Evolutionary conservation across 64 coral and sea anemone species (phyloP), one percentile per base, ranked within the genome.

Genomic region (Montipora capricornis): DNA sequence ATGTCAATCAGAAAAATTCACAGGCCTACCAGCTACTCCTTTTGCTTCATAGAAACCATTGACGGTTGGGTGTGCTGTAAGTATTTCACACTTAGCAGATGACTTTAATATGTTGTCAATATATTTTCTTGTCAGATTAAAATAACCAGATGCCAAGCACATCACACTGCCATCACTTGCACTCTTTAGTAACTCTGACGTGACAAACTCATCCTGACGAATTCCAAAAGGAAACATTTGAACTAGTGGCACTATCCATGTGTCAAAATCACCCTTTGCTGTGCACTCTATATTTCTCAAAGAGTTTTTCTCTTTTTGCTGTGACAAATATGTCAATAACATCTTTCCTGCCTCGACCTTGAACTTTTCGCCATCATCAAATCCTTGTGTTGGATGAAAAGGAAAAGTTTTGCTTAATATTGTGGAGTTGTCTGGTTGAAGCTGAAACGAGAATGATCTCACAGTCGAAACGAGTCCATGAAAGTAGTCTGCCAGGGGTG

Each of bases 31-130:
- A 15, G 95, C 95, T 45, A 99, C 93, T 82, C 98, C 98, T 66
- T 91, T 91, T 19, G 98, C 98, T 80, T 91, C 80, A 89, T 99
- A 99, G 81, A 99, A 99, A 59, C 98, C 98, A 96, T 99, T 99
- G 17, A 92, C 98, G 19, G 86, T 80, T 10, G 98, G 98, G 75
- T 99, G 98, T 75, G 98, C 95, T 71, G 90, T 96, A 3, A 99
- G 80, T 47, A 99, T 96, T 68, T 96, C 76, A 90, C 87, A 99
- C 10, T 90, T 49, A 59, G 89, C 93, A 74, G 71, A 73, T 16
- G 98, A 96, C 16, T 93, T 78, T 44, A 99, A 87, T n/a, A 99
- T 84, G 14, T 83, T 84, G 17, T 94, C 75, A 55, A 94, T 94
- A 68, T 96, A 96, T 8, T 92, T 87, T 48, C 87, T 58, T 12